Base-by-base conservation (phyloP, 2,113 vertebrate genomes). In the Pelobates fuscus region DNA sequence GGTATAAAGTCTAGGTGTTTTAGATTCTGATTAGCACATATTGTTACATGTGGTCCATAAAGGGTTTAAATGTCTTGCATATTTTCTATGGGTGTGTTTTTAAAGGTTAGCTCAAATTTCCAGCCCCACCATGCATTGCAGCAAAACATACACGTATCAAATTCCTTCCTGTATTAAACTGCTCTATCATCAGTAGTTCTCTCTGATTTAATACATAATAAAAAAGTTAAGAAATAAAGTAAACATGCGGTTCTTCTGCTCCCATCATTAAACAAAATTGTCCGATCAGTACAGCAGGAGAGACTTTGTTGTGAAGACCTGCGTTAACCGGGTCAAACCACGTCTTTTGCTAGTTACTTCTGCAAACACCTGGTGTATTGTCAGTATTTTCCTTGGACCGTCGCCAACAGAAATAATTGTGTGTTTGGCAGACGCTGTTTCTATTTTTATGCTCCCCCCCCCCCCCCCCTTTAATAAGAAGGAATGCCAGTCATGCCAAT, bases 391-490 rank as follows among this genome's bases (percentile, higher is more conserved):
- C 23, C 41, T 29, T 49, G 57, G 55, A 43, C n/a, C 57, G 10
- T 55, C 20, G 55, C 65, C 73, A 60, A 26, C 20, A 32, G 57
- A 68, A 68, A 68, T 49, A 43, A 32, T 43, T 43, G 0, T 63
- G 24, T 69, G 68, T 67, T 29, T 80, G 81, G 44, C 37, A 66
- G 66, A 82, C 44, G 59, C 32, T 37, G 61, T 54, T 25, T 4
- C 76, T 63, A 24, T 49, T 60, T 61, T 61, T 60, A 65, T 5
- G 44, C 3, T 49, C n/a, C n/a, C n/a, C n/a, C n/a, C n/a, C n/a
- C n/a, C n/a, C n/a, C n/a, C n/a, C n/a, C n/a, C n/a, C n/a, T 62
- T 71, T 71, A 29, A 46, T 54, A 70, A 61, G 41, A 6, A 61
- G 41, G 20, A 68, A 37, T 77, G 64, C 73, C 73, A 61, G 29